These are phyloP conservation scores for Thaumetopoea pityocampa DNA, from an alignment of 1,140 invertebrate genomes.

Conservation along the genomic window DNA sequence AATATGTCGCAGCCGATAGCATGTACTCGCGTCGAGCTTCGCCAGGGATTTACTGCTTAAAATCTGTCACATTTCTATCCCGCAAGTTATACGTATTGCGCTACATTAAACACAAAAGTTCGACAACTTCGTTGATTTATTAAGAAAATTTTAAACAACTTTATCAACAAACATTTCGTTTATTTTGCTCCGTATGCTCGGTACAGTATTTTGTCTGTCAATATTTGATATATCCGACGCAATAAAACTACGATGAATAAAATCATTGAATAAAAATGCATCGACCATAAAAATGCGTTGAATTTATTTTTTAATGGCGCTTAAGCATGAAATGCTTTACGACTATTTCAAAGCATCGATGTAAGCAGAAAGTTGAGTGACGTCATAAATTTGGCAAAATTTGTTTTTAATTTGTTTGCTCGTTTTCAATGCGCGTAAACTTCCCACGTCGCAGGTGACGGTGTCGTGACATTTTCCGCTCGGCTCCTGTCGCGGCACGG, in stretches of 20 bases:
- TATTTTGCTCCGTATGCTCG: slow-evolving; percentile 2
- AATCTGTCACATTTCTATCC: slow-evolving; percentile 39
- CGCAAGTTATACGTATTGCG: slow-evolving; percentile 14
- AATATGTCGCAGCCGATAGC: slow-evolving; percentile 62
- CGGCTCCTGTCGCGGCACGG: slow-evolving; percentile 24
- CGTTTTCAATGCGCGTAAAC: no score
- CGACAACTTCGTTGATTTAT: slow-evolving; percentile 24
- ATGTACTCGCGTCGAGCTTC: slow-evolving; percentile 16
- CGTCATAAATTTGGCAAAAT: slow-evolving; percentile 17
- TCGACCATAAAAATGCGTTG: no score
- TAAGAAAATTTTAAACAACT: slow-evolving; percentile 29
- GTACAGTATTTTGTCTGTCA: slow-evolving; percentile 3
- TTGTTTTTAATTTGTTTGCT: slow-evolving; percentile 34
- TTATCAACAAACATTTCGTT: slow-evolving; percentile 20
- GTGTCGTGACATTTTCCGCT: slow-evolving; percentile 39
- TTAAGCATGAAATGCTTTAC: no score
- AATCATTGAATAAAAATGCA: no score
- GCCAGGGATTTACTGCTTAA: slow-evolving; percentile 48
- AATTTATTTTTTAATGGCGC: no score
- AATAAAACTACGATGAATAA: slow-evolving; percentile 2
- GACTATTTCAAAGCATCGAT: no score
- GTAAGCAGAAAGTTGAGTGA: no score
- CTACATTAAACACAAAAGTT: slow-evolving; percentile 17
- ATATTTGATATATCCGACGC: slow-evolving; percentile 5
- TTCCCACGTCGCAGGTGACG: slow-evolving; percentile 18